These are phyloP conservation scores for Ostrea edulis DNA, from an alignment of 1,140 invertebrate species.

Conservation along the genomic window DNA sequence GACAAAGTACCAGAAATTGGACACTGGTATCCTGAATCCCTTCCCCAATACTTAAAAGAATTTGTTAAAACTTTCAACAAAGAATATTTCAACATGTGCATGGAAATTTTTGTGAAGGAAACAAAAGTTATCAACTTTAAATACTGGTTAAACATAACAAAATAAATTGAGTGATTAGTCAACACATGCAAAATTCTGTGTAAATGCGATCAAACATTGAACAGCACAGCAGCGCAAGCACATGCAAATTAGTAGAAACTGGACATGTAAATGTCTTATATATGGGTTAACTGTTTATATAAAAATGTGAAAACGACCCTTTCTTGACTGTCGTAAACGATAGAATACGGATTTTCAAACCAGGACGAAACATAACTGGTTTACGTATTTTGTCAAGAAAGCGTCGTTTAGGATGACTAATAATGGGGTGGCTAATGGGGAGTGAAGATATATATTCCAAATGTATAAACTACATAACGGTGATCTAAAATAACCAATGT, in stretches of 20 bases:
- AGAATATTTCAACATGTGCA: neutral
- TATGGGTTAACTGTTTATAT: neutral
- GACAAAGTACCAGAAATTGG: neutral
- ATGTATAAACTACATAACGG: neutral
- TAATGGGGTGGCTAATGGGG: neutral
- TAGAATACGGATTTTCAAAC: neutral
- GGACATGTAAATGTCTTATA: neutral
- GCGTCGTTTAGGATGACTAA: neutral
- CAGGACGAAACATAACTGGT: neutral
- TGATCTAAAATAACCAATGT: neutral
- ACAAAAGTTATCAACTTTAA: neutral
- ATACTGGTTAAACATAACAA: constrained; percentile 20
- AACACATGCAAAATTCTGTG: constrained; percentile 20
- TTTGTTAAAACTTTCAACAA: neutral
- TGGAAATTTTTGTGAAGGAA: constrained; percentile 4
- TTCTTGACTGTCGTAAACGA: neutral
- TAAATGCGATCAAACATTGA: constrained; percentile 15
- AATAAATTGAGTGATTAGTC: constrained; percentile 22
- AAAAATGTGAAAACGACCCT: constrained; percentile 8
- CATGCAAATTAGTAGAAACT: constrained; percentile 31
- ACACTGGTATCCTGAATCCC: no score
- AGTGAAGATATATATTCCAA: constrained; percentile 22
- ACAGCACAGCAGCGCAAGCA: constrained; percentile 29
- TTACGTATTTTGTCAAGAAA: neutral
- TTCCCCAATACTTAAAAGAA: neutral